Conservation (phyloP, 2,797 vertebrate species). For the Schizopygopsis pylzovi region DNA sequence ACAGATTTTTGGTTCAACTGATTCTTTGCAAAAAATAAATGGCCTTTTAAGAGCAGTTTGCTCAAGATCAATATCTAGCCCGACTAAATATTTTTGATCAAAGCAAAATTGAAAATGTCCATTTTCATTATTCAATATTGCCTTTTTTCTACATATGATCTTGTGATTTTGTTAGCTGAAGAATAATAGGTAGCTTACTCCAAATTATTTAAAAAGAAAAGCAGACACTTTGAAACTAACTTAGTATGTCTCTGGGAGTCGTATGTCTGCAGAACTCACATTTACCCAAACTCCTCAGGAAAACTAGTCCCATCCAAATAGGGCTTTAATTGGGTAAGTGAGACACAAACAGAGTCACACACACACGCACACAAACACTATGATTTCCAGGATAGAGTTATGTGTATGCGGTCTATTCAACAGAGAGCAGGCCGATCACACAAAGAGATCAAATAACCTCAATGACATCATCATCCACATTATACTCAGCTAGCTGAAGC, state of each 20-base stretch:
- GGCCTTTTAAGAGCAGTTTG: not conserved
- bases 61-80: not conserved
- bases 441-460: slow-evolving; percentile 30
- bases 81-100: not conserved
- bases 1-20: not conserved
- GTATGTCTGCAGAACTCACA: not conserved
- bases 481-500: slow-evolving; percentile 50
- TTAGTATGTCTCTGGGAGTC: not conserved
- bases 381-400: not conserved
- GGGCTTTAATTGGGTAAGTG: slow-evolving; percentile 6
- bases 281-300: not conserved
- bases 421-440: not conserved
- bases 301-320: slow-evolving; percentile 18
- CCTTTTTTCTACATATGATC: not conserved
- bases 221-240: not conserved
- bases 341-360: slow-evolving; percentile 1
- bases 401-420: not conserved
- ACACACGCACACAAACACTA: not conserved
- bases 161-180: not conserved
- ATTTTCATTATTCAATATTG: not conserved
- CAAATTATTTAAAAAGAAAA: not conserved
- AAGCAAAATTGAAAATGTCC: not conserved
- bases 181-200: not conserved
- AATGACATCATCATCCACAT: slow-evolving; percentile 46
- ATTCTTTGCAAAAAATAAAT: not conserved